Percentiles rank a stretch among this genome's conserved stretches.
Evolutionary conservation across 2,113 vertebrate species (phyloP).

Genomic region (Spilogale gracilis): DNA sequence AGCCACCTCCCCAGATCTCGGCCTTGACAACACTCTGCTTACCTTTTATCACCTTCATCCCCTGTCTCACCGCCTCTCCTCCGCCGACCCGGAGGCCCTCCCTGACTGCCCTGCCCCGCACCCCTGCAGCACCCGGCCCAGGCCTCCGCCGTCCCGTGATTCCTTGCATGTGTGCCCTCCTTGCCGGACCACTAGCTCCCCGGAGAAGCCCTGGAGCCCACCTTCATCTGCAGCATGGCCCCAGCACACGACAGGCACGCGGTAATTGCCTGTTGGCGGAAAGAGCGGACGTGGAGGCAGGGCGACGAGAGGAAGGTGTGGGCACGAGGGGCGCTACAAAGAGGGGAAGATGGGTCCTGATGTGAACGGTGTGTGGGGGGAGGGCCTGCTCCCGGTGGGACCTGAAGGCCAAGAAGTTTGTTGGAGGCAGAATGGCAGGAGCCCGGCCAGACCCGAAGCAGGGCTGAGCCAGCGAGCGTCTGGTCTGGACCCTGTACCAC

Average conservation of each 20-base stretch:
- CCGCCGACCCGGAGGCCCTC: background rate
- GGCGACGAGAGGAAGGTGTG: background rate
- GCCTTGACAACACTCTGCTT: background rate
- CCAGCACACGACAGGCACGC: background rate
- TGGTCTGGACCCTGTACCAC: background rate
- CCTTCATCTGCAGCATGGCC: fast-evolving
- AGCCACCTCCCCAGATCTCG: background rate
- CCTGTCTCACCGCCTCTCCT: background rate
- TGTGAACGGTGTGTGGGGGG: background rate
- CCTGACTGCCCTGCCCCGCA: background rate
- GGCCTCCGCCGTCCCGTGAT: background rate
- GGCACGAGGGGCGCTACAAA: background rate
- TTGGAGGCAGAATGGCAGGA: background rate
- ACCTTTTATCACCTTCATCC: background rate
- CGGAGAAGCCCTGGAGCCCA: background rate
- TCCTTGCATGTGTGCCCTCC: background rate
- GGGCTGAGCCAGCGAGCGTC: background rate
- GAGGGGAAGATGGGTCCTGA: background rate
- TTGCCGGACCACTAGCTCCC: background rate
- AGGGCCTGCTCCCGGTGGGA: background rate
- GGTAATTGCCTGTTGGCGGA: background rate
- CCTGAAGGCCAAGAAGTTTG: background rate
- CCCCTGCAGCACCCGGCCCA: background rate
- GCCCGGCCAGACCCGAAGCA: fast-evolving
- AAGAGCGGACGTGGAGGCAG: background rate